These are phyloP conservation scores for Felis chaus DNA, from an alignment of 2,113 vertebrate species.

Conservation along the genomic window DNA sequence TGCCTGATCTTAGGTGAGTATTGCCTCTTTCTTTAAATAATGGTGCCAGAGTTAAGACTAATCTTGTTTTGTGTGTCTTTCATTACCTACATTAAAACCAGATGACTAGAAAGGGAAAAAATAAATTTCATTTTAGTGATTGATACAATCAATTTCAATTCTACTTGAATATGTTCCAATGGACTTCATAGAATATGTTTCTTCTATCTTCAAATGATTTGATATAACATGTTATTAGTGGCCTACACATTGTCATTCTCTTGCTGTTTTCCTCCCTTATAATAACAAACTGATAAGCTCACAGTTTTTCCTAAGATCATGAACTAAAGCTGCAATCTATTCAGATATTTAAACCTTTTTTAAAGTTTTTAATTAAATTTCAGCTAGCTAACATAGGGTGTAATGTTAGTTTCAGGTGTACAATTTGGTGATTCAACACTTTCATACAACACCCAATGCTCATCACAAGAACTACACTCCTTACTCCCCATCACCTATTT, in stretches of 20 bases:
- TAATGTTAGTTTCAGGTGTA: background rate
- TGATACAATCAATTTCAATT: background rate
- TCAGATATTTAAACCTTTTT: background rate
- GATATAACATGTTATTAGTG: background rate
- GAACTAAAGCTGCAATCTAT: background rate
- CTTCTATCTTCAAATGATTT: conserved; percentile 18
- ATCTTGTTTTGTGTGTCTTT: background rate
- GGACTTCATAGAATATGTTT: background rate
- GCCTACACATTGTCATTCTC: background rate
- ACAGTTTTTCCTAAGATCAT: background rate
- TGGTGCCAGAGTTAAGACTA: background rate
- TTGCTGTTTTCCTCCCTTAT: background rate
- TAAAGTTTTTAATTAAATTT: background rate
- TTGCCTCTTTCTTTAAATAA: background rate
- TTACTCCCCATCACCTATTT: background rate
- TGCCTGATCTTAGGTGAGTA: background rate
- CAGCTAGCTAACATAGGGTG: background rate
- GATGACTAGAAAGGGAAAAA: background rate
- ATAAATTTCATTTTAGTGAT: background rate
- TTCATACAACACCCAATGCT: background rate
- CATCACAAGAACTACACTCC: background rate
- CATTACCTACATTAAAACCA: background rate
- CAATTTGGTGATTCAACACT: background rate
- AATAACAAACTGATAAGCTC: background rate
- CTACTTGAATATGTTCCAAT: background rate